phyloP scores from a whole-genome alignment of 2,888 invertebrate species.

The Cerastis leucographa region DNA sequence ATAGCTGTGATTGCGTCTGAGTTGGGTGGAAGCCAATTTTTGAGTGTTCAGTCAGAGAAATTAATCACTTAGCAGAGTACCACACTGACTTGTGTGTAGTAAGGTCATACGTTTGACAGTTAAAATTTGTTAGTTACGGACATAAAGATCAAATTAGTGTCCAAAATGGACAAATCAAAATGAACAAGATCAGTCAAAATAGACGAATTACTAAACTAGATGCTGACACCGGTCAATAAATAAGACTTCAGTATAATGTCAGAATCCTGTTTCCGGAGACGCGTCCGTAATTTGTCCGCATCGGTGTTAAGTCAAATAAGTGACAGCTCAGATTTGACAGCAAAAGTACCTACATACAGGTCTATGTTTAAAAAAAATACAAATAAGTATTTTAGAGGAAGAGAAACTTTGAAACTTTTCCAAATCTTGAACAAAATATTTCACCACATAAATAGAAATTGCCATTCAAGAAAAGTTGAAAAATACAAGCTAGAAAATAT shows the following conservation, averaged over 20 bases:
- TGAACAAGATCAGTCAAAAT: too few relatives aligned
- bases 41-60: not conserved
- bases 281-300: not conserved
- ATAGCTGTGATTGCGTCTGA: not conserved
- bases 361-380: not conserved
- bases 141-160: too few relatives aligned
- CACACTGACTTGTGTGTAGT: not conserved
- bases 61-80: not conserved
- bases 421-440: slow-evolving; percentile 2
- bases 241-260: not conserved
- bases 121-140: too few relatives aligned
- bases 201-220: not conserved
- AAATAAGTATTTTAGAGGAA: not conserved
- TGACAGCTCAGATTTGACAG: not conserved
- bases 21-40: not conserved
- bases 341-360: not conserved
- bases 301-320: not conserved
- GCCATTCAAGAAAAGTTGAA: not conserved
- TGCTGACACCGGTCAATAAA: not conserved
- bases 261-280: too few relatives aligned
- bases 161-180: too few relatives aligned
- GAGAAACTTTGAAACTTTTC: not conserved
- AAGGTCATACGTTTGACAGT: not conserved
- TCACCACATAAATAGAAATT: not conserved
- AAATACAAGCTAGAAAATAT: slow-evolving; percentile 7